A percentile compares a stretch with the other conserved stretches of the same genome.
phyloP scores from a whole-genome alignment of 1,140 invertebrate species.

The Grapholita molesta region DNA sequence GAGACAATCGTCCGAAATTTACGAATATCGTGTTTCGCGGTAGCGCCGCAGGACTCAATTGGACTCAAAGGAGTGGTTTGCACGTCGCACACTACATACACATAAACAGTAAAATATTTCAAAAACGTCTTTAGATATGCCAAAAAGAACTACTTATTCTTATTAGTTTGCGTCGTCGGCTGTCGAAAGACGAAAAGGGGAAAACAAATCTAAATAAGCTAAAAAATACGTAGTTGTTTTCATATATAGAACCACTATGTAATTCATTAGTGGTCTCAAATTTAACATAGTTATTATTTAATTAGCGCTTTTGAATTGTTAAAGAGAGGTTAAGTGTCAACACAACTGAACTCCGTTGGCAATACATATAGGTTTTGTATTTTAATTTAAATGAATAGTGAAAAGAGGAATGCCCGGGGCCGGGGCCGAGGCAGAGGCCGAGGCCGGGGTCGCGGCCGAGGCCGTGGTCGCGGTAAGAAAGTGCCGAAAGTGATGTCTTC shows the following conservation, averaged over 20 bases:
- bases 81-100: neutral
- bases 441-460: conserved; percentile 83
- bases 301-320: neutral
- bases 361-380: conserved; percentile 11
- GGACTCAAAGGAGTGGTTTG: neutral
- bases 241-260: neutral
- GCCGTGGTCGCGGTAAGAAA: conserved; percentile 85
- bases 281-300: neutral
- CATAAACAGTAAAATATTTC: neutral
- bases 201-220: too few species aligned
- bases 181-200: neutral
- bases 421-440: conserved; percentile 81
- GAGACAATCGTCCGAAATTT: too few species aligned
- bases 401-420: conserved; percentile 77
- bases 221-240: neutral
- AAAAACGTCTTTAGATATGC: neutral
- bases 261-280: neutral
- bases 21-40: too few species aligned
- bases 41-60: too few species aligned
- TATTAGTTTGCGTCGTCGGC: neutral
- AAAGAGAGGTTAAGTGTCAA: conserved; percentile 21
- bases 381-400: conserved; percentile 66
- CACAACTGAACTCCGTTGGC: conserved; percentile 3
- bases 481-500: conserved; percentile 85
- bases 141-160: neutral